These are phyloP conservation scores for Linepithema humile DNA, from an alignment of 1,140 invertebrate genomes.

Conservation along the genomic window DNA sequence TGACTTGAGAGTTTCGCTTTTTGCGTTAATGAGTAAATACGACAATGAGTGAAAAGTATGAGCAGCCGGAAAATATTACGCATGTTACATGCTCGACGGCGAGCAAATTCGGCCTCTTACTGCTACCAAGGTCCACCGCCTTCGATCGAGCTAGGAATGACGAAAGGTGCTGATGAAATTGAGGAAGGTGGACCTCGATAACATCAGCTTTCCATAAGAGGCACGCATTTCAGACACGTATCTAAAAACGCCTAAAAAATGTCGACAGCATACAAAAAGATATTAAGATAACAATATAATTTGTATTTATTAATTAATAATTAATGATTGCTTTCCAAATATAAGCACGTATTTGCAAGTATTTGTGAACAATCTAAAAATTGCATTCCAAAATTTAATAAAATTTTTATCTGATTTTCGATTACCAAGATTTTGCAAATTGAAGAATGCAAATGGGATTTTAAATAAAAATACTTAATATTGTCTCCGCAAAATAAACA, in stretches of 20 bases:
- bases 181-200: conserved; percentile 29
- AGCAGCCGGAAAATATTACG: not conserved
- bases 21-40: conserved; percentile 12
- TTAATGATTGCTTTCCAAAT: too few species aligned
- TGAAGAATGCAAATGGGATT: too few species aligned
- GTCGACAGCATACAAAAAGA: not conserved
- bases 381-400: too few species aligned
- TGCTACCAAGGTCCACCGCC: not conserved
- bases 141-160: conserved; percentile 43
- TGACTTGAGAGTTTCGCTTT: not conserved
- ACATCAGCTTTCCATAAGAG: not conserved
- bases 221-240: not conserved
- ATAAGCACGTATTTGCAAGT: too few species aligned
- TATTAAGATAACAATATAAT: too few species aligned
- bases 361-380: too few species aligned
- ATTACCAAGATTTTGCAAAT: too few species aligned
- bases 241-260: not conserved
- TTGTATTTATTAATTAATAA: too few species aligned
- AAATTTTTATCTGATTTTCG: too few species aligned
- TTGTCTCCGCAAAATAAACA: too few species aligned
- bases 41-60: not conserved
- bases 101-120: not conserved
- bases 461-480: too few species aligned
- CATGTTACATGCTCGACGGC: not conserved
- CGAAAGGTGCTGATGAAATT: conserved; percentile 71